Conservation (phyloP, 2,888 invertebrate genomes). For the Toxonevra muliebris region DNA sequence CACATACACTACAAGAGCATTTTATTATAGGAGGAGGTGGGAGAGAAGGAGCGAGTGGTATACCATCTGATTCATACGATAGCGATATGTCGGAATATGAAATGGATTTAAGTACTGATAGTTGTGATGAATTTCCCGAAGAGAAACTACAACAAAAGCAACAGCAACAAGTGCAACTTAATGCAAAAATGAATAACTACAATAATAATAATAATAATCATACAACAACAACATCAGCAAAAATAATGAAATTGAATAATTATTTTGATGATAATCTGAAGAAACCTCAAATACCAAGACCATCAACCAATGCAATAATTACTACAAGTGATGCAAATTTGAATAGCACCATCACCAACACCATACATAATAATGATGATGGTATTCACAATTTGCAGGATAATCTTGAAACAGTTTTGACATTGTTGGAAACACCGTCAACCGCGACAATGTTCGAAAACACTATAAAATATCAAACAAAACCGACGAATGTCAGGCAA, state of each 20-base stretch:
- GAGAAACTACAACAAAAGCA: constrained; percentile 58
- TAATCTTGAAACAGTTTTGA: too few species aligned
- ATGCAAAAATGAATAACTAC: constrained; percentile 25
- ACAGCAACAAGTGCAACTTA: constrained; percentile 23
- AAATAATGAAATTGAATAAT: constrained; percentile 21
- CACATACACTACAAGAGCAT: constrained; percentile 72
- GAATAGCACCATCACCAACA: constrained; percentile 24
- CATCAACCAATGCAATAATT: constrained; percentile 25
- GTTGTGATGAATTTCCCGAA: constrained; percentile 54
- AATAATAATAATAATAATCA: constrained; percentile 22
- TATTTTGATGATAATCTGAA: constrained; percentile 26
- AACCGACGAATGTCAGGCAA: too few species aligned
- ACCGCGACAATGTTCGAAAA: too few species aligned
- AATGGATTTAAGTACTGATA: constrained; percentile 56
- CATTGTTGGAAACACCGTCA: too few species aligned
- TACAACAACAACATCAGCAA: constrained; percentile 22
- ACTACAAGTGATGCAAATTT: constrained; percentile 35
- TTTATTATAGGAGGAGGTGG: constrained; percentile 44
- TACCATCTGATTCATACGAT: constrained; percentile 62
- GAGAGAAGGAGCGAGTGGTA: constrained; percentile 42
- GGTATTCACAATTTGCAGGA: too few species aligned
- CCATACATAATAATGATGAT: neutral
- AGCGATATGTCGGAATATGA: constrained; percentile 61
- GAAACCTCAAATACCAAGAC: constrained; percentile 13
- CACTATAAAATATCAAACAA: too few species aligned